Evolutionary conservation across 1,140 invertebrate species (phyloP), one percentile per base, ranked within the genome.

Genomic region (Wasmannia auropunctata): DNA sequence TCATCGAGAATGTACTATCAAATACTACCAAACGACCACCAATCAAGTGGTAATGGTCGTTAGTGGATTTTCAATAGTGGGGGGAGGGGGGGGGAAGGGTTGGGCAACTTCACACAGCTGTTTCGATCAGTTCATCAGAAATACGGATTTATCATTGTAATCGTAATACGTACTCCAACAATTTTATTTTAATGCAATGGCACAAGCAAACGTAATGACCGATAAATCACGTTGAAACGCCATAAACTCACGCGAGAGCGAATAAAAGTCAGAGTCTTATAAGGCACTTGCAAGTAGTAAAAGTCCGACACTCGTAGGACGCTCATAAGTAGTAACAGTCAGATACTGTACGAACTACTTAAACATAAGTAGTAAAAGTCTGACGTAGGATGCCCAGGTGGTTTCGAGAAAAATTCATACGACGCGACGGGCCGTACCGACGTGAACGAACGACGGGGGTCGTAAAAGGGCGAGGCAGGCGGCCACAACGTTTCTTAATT

Each of bases 311-410:
- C 22, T 28, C 34, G n/a, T 34, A 28, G 25, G 62, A 67, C 62
- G 22, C 28, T 63, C 28, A 34, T 49, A 65, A 63, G n/a, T 77
- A 63, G 19, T 77, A 65, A 65, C 25, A 77, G 58, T 58, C 72
- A 25, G 22, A 40, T n/a, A 58, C 34, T 75, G n/a, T 25, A n/a
- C n/a, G 22, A 75, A 34, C 34, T 19, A 19, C 51, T 75, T 75
- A 40, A 28, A 58, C 54, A 19, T 37, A 46, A 75, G 34, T 75
- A 75, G 51, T 51, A 72, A 46, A 54, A 74, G 51, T 49, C 40
- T 63, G 37, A 40, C 7, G 16, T 40, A 14, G 19, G 46, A 34
- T 46, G 8, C 11, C 3, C 46, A 22, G 28, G 46, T 11, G 28
- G 5, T 51, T 72, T 19, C n/a, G 28, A 54, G 34, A 60, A 74